Evolutionary conservation across 2,797 vertebrate species (phyloP), one percentile per base, ranked within the genome.

Genomic region (Macropus fuliginosus): DNA sequence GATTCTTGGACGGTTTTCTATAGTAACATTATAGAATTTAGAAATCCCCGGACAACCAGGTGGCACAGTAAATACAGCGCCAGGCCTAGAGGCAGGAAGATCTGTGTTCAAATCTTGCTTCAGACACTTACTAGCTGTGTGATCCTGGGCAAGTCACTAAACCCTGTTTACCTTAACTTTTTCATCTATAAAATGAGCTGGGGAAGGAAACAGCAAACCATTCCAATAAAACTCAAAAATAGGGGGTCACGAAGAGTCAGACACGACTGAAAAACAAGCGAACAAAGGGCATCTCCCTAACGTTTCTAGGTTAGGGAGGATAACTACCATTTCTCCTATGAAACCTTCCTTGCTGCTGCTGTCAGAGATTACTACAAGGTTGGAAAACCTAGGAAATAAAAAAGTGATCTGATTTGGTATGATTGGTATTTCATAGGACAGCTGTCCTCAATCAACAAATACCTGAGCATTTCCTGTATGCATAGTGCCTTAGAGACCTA

Each of bases 261-360:
- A 66, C 13, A 16, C 1, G 3, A 50, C 59, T 5, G 5, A 56
- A 87, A 95, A 94, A 54, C 90, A 66, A 95, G 21, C 92, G 24
- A 62, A 29, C 2, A 94, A 91, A 94, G n/a, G 54, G 9, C 90
- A 92, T 89, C 55, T 34, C 95, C 10, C 28, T 59, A 91, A 52
- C 55, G 5, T 92, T 91, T 50, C 92, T 18, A 96, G 50, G 56
- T 90, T 81, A 94, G 91, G 74, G 40, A 90, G 1, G 6, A 31
- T 74, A 91, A 91, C 40, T 40, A 95, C 13, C 1, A 31, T 55
- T 31, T 95, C 96, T 46, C 16, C 56, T 91, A 54, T 28, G 52
- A 94, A 27, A 91, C 89, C 94, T 24, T 56, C 56, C 94, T 95
- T 74, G 92, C 29, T 95, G 54, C 74, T 93, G 94, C 91, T 74